Evolutionary conservation across 2,113 vertebrate species (phyloP).

Genomic region (Trematocara marginatum): DNA sequence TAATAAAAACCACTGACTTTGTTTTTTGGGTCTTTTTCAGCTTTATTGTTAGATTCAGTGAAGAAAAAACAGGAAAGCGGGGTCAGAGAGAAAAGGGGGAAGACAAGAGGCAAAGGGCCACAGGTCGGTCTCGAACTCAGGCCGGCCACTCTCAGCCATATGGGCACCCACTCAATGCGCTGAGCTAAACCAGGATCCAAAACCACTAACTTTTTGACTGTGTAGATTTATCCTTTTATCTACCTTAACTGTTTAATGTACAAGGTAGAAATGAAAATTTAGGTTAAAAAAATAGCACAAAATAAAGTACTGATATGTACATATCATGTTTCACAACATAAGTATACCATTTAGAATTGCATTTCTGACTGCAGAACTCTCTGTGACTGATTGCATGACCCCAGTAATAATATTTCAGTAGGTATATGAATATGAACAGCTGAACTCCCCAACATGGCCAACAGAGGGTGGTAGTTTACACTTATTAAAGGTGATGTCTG

Average conservation of each 20-base stretch:
- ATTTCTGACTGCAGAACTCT: neutral
- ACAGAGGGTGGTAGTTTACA: conserved; percentile 43
- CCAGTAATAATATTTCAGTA: neutral
- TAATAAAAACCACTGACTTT: neutral
- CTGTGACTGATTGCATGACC: neutral
- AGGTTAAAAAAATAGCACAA: neutral
- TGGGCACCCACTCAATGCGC: rapidly evolving
- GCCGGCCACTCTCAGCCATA: neutral
- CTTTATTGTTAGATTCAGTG: neutral
- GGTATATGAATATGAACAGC: neutral
- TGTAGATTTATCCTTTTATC: neutral
- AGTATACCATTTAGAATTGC: neutral
- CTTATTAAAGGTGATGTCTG: neutral
- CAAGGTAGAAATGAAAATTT: neutral
- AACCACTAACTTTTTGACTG: neutral
- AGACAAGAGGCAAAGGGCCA: neutral
- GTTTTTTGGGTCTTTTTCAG: neutral
- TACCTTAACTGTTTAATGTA: neutral
- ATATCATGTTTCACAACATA: neutral
- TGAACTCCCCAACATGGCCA: conserved; percentile 21
- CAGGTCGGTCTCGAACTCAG: neutral
- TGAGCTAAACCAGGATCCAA: neutral
- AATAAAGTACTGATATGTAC: neutral
- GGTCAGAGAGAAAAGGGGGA: neutral
- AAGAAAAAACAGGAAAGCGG: neutral